Evolutionary conservation across 35 echinoderm and acorn worm genomes (phyloP).

Genomic region (Heliocidaris erythrogramma): DNA sequence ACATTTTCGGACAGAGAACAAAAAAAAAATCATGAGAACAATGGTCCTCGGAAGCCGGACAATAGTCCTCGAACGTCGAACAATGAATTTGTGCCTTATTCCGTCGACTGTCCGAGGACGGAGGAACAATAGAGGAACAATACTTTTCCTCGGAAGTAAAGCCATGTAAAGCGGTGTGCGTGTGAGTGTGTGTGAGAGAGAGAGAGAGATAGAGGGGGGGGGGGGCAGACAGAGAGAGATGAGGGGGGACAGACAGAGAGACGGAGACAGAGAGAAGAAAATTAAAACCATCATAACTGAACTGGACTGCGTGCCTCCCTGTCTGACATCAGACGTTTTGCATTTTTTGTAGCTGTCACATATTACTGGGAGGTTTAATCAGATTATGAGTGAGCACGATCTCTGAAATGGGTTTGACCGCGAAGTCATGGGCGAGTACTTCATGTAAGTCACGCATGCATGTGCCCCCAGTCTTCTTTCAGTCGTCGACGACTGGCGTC

Average conservation of each 20-base stretch:
- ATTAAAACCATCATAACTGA: neutral
- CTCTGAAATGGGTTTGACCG: neutral
- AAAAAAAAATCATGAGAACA: no score
- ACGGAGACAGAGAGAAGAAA: neutral
- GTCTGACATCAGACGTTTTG: neutral
- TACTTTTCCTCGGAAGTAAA: no score
- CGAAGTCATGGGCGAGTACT: constrained; percentile 7
- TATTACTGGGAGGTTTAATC: neutral
- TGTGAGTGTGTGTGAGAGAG: neutral
- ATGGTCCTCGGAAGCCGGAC: no score
- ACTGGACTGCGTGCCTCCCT: neutral
- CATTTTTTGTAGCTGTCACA: constrained; percentile 8
- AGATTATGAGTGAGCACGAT: neutral
- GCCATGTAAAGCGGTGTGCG: no score
- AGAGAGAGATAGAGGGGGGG: no score
- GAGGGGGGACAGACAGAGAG: neutral
- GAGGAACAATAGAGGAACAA: no score
- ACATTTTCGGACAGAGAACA: no score
- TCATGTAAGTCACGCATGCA: neutral
- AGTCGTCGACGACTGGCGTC: neutral
- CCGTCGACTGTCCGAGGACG: no score
- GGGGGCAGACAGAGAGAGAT: neutral
- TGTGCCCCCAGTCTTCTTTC: neutral
- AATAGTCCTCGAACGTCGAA: no score
- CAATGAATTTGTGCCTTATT: no score